Conservation (phyloP, 2,113 vertebrate species). For the Anser brachyrhynchus region DNA sequence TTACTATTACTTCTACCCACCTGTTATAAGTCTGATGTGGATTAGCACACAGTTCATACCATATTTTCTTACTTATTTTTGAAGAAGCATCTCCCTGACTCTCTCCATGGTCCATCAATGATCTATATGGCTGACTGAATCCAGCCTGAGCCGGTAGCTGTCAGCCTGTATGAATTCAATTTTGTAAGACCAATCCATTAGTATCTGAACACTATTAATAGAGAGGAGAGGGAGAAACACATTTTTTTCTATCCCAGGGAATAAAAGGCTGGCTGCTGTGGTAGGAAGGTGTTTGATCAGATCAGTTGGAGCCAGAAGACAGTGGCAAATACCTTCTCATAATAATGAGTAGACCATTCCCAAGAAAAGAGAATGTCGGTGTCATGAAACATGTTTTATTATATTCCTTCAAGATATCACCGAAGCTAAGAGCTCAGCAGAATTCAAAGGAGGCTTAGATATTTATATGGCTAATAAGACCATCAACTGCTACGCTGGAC, state of each 20-base stretch:
- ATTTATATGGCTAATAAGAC: neutral
- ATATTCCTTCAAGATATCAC: neutral
- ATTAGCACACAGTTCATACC: constrained; percentile 26
- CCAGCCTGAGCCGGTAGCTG: constrained; percentile 4
- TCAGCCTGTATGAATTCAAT: constrained; percentile 48
- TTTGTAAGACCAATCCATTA: constrained; percentile 44
- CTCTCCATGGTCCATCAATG: constrained; percentile 42
- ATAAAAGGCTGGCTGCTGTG: neutral
- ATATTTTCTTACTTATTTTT: constrained; percentile 43
- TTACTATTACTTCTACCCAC: neutral
- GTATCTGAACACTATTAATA: constrained; percentile 54
- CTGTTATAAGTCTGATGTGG: neutral
- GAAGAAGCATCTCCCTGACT: constrained; percentile 23
- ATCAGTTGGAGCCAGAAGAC: neutral
- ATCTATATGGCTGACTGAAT: constrained; percentile 30
- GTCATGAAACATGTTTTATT: neutral
- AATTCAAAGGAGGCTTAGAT: neutral
- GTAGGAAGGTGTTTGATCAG: constrained; percentile 9
- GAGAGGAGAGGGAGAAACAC: neutral
- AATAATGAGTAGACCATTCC: neutral
- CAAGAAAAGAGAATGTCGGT: neutral
- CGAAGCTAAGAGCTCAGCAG: neutral
- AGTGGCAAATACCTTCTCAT: neutral
- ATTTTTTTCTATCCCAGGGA: constrained; percentile 12
- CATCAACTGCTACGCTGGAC: neutral